Evolutionary conservation across 1,140 invertebrate genomes (phyloP).

Genomic region (Diabrotica undecimpunctata): DNA sequence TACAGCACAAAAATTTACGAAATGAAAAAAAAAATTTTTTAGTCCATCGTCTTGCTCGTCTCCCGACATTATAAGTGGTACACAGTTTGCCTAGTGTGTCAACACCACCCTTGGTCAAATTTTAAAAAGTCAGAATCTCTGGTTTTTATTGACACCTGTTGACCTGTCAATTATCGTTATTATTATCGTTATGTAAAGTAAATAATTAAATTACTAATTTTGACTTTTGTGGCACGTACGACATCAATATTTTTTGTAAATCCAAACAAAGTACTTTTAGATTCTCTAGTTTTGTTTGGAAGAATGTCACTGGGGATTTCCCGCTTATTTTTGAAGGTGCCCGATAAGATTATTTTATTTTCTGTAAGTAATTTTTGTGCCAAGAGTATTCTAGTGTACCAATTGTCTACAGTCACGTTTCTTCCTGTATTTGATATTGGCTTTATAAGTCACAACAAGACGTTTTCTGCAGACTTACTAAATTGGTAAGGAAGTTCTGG

Average conservation of each 20-base stretch:
- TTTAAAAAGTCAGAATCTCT: no score
- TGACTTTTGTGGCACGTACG: conserved; percentile 22
- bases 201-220: conserved; percentile 42
- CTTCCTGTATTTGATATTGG: conserved; percentile 19
- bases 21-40: no score
- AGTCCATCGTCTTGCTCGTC: no score
- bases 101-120: no score
- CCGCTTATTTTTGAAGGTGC: conserved; percentile 19
- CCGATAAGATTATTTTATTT: conserved; percentile 12
- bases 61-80: no score
- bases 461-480: conserved; percentile 18
- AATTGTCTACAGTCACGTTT: conserved; percentile 19
- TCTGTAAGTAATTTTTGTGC: conserved; percentile 7
- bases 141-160: not conserved
- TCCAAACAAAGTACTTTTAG: conserved; percentile 16
- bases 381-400: no score
- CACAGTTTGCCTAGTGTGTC: no score
- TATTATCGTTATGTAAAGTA: conserved; percentile 35
- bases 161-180: not conserved
- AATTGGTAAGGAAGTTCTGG: conserved; percentile 14
- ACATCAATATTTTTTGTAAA: conserved; percentile 18
- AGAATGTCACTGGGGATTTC: conserved; percentile 11
- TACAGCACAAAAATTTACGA: no score
- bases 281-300: conserved; percentile 3
- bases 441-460: conserved; percentile 13